Conservation (phyloP, 2,797 vertebrate genomes). For the Astyanax mexicanus region DNA sequence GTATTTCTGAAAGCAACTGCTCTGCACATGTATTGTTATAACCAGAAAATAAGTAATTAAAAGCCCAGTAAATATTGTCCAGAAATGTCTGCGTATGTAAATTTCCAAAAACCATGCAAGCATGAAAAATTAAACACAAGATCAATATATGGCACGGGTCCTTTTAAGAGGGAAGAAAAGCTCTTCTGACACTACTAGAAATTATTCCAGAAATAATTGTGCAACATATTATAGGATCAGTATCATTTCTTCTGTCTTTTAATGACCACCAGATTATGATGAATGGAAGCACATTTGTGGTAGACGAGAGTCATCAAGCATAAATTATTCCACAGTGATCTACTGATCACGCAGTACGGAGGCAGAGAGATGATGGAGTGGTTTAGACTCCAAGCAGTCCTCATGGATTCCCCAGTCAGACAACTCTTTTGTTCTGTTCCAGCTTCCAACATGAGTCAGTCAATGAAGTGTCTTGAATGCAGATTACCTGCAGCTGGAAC, state of each 20-base stretch:
- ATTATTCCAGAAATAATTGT: constrained; percentile 7
- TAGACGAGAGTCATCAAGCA: constrained; percentile 20
- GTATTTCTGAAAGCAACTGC: no score
- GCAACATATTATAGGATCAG: constrained; percentile 20
- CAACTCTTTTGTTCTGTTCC: constrained; percentile 24
- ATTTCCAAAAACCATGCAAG: no score
- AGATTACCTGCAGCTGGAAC: constrained; percentile 12
- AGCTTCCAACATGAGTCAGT: constrained; percentile 6
- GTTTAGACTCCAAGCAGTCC: constrained; percentile 23
- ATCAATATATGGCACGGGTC: not conserved
- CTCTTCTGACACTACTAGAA: constrained; percentile 6
- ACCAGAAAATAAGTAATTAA: no score
- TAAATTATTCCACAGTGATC: constrained; percentile 8
- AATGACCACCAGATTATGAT: constrained; percentile 33
- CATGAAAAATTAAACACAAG: not conserved
- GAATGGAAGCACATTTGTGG: constrained; percentile 4
- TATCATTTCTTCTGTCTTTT: constrained; percentile 41
- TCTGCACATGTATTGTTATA: no score
- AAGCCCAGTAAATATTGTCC: no score
- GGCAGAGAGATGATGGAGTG: constrained; percentile 7
- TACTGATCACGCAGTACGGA: not conserved
- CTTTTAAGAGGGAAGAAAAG: not conserved
- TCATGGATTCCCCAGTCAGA: constrained; percentile 6
- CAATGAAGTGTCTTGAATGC: constrained; percentile 18
- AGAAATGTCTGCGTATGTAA: no score